A percentile compares a stretch with the other conserved stretches of the same genome.
These are phyloP conservation scores for Brachypteracias leptosomus DNA, from an alignment of 2,113 vertebrate species.

Conservation along the genomic window DNA sequence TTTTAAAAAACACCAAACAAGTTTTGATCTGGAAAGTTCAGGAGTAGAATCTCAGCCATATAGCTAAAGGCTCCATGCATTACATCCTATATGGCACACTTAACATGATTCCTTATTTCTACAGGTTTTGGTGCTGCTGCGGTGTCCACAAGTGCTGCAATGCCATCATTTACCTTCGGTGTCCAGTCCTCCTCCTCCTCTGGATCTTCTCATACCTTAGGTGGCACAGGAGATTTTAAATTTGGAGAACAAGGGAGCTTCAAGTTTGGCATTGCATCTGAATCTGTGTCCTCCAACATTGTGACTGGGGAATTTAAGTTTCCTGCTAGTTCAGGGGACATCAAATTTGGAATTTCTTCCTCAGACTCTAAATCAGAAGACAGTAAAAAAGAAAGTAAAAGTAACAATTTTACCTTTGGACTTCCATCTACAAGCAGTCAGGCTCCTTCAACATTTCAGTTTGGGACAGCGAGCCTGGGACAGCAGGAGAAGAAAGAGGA, in stretches of 20 bases:
- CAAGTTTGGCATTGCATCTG: conserved; percentile 73
- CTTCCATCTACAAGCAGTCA: conserved; percentile 63
- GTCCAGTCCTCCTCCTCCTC: conserved; percentile 69
- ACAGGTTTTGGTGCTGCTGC: conserved; percentile 73
- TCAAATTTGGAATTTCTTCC: conserved; percentile 76
- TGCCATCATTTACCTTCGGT: conserved; percentile 78
- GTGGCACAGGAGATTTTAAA: conserved; percentile 79
- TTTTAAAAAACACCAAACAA: too few relatives aligned
- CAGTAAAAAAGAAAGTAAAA: conserved; percentile 77
- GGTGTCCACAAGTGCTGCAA: conserved; percentile 48
- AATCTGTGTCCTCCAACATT: conserved; percentile 61
- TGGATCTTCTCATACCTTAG: conserved; percentile 65
- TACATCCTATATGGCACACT: neutral
- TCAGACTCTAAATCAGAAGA: conserved; percentile 75
- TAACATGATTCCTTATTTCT: neutral
- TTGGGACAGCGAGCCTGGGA: conserved; percentile 71
- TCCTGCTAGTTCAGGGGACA: conserved; percentile 62
- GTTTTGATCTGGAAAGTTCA: neutral
- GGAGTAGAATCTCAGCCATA: neutral
- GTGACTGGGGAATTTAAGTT: conserved; percentile 73
- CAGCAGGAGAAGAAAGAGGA: conserved; percentile 78
- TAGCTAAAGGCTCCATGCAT: neutral
- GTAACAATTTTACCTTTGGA: conserved; percentile 81
- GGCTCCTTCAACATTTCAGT: conserved; percentile 68
- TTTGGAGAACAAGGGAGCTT: conserved; percentile 80